Percentiles rank a stretch among this genome's conserved stretches.
phyloP scores from a whole-genome alignment of 1,140 invertebrate genomes.

The Dendroctonus ponderosae region DNA sequence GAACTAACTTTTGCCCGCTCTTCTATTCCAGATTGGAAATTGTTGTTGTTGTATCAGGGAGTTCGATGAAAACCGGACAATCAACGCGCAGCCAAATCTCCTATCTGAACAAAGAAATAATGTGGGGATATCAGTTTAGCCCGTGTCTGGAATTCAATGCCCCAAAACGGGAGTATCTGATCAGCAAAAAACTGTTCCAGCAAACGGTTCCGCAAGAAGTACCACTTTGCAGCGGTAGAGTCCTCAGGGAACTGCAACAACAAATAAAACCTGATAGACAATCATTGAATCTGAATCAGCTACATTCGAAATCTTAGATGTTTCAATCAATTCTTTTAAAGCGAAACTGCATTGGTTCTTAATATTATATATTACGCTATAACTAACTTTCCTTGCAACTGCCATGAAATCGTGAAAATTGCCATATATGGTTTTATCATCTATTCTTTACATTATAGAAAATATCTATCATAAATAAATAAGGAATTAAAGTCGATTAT shows the following conservation, averaged over 20 bases:
- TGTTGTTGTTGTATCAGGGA: constrained; percentile 78
- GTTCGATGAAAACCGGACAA: constrained; percentile 74
- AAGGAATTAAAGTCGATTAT: too few relatives aligned
- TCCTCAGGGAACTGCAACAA: constrained; percentile 13
- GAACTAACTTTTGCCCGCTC: too few relatives aligned
- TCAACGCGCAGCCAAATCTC: constrained; percentile 71
- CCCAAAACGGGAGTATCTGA: constrained; percentile 26
- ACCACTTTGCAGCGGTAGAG: constrained; percentile 77
- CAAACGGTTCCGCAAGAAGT: constrained; percentile 88
- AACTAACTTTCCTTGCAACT: too few relatives aligned
- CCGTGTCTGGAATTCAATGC: constrained; percentile 31
- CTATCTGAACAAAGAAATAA: constrained; percentile 78
- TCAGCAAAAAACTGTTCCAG: constrained; percentile 74
- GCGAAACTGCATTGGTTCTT: too few relatives aligned
- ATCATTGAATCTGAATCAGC: too few relatives aligned
- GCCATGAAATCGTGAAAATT: too few relatives aligned
- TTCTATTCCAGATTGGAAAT: constrained; percentile 72
- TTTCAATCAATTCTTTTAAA: too few relatives aligned
- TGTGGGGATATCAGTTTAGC: constrained; percentile 81
- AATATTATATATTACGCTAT: too few relatives aligned
- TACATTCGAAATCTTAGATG: too few relatives aligned
- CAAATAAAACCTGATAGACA: constrained; percentile 1
- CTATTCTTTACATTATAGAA: too few relatives aligned
- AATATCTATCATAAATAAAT: too few relatives aligned
- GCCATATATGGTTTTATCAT: too few relatives aligned